phyloP scores from a whole-genome alignment of 2,888 invertebrate genomes.

The Malthinus seriepunctatus region DNA sequence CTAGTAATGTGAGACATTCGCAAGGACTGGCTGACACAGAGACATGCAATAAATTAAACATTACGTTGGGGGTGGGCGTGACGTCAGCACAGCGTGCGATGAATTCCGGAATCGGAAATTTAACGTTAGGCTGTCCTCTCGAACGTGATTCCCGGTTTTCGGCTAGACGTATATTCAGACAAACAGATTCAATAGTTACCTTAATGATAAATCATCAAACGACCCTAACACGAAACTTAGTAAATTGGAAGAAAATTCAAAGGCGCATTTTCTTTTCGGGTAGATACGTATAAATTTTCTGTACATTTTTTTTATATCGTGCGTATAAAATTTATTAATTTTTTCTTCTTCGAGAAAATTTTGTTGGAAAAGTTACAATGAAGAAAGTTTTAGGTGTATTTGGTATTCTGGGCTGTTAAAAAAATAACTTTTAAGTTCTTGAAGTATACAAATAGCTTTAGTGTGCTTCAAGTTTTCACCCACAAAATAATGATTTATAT shows the following conservation, averaged over 20 bases:
- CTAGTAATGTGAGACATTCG: slow-evolving; percentile 32
- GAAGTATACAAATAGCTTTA: slow-evolving; percentile 3
- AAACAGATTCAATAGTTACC: slow-evolving; percentile 4
- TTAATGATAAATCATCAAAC: no score
- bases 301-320: neutral
- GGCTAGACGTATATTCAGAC: slow-evolving; percentile 22
- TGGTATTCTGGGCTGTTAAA: slow-evolving; percentile 3
- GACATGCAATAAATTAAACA: slow-evolving; percentile 47
- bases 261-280: no score
- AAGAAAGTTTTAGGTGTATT: neutral
- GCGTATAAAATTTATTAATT: slow-evolving; percentile 2
- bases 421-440: neutral
- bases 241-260: no score
- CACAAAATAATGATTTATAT: slow-evolving; percentile 4
- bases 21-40: slow-evolving; percentile 40
- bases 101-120: slow-evolving; percentile 38
- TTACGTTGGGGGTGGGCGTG: slow-evolving; percentile 44
- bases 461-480: slow-evolving; percentile 1
- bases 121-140: slow-evolving; percentile 11
- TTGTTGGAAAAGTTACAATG: neutral
- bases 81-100: slow-evolving; percentile 44
- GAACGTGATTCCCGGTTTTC: slow-evolving; percentile 1
- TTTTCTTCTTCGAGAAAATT: neutral
- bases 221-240: no score
- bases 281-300: no score